Base-by-base conservation (phyloP, 1,140 invertebrate genomes). In the Ceratina japonica region DNA sequence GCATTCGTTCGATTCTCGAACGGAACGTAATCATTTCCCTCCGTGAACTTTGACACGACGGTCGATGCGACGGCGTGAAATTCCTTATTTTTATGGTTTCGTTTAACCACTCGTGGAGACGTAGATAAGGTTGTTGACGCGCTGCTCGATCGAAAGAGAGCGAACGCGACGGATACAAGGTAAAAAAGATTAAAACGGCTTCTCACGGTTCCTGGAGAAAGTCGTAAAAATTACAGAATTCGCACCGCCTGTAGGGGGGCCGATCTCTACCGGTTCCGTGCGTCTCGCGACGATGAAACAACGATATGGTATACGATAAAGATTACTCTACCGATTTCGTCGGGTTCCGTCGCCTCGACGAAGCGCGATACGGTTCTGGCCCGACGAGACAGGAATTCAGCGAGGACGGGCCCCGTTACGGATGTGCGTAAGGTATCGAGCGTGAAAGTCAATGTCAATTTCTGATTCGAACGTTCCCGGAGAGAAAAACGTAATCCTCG, bases 391-490 rank as follows among this genome's bases (percentile, higher is more conserved):
- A n/a, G n/a, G 37, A 37, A 7, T 37, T 37, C 37, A 7, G 7
- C 37, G 37, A 3, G 37, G 37, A 37, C 7, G 3, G 37, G 7
- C 37, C 37, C 37, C 37, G 52, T 69, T 56, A 15, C 0, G 15
- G 5, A 4, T 1, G 15, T 18, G 13, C 27, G 15, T 8, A 27
- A 66, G 44, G 13, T 24, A 8, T 54, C 12, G 16, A 1, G 24
- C 66, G 66, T 37, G 68, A 70, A 70, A 70, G 52, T 70, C 52
- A 56, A 20, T 49, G 16, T 49, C n/a, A 49, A 22, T 65, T 15
- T 49, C 20, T 8, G n/a, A 65, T 65, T 65, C 31, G 12, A 3
- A 61, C 7, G 22, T 61, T 61, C 12, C 10, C 22, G 37, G 10
- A 49, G 37, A 70, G 20, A 13, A 56, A 70, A 56, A 37, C 68